Evolutionary conservation across 2,113 vertebrate species (phyloP).

Genomic region (Myiopsitta monachus): DNA sequence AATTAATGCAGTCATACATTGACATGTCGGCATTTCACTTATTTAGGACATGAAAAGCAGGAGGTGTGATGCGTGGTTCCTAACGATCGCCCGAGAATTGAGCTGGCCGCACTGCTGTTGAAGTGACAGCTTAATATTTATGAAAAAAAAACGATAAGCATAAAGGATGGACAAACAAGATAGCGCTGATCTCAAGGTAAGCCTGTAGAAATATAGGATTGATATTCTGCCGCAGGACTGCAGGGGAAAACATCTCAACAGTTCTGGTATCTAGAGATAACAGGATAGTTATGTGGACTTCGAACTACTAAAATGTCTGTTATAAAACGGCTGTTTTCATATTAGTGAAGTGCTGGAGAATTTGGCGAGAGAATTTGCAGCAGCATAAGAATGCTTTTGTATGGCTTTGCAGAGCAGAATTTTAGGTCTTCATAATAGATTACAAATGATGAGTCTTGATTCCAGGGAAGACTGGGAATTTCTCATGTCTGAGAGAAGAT

Average conservation of each 20-base stretch:
- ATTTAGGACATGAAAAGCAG: not conserved
- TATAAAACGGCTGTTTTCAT: not conserved
- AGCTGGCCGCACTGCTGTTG: not conserved
- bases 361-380: not conserved
- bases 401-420: not conserved
- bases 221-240: not conserved
- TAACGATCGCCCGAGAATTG: not conserved
- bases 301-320: not conserved
- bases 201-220: not conserved
- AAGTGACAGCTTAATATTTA: not conserved
- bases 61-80: not conserved
- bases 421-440: not conserved
- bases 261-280: not conserved
- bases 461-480: not conserved
- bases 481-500: not conserved
- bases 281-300: not conserved
- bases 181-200: not conserved
- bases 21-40: not conserved
- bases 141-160: not conserved
- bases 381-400: not conserved
- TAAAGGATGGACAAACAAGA: conserved; percentile 2
- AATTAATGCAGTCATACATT: not conserved
- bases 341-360: not conserved
- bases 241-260: not conserved
- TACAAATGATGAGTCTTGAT: not conserved